A percentile compares a stretch with the other conserved stretches of the same genome.
These are phyloP conservation scores for Tinamus guttatus DNA, from an alignment of 2,113 vertebrate genomes.

Conservation along the genomic window DNA sequence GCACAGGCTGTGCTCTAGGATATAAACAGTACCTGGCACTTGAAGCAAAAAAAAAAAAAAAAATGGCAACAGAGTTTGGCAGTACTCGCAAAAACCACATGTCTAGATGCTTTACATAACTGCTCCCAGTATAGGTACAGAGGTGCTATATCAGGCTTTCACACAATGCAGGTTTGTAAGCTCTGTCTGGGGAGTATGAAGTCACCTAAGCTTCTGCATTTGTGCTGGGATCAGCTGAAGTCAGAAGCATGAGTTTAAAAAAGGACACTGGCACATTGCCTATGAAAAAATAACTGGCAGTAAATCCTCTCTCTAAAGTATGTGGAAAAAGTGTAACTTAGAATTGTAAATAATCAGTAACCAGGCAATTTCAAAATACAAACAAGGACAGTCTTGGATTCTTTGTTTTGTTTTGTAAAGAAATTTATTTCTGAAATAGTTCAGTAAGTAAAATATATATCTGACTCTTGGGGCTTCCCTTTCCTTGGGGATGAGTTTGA, in stretches of 20 bases:
- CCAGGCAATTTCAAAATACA: constrained; percentile 40
- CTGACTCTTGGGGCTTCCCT: background rate
- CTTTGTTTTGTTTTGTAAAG: background rate
- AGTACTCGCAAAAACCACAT: background rate
- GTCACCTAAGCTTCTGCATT: constrained; percentile 24
- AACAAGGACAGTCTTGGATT: background rate
- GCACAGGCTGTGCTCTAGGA: background rate
- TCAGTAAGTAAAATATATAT: constrained; percentile 1
- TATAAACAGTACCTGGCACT: constrained; percentile 1
- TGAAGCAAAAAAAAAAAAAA: background rate
- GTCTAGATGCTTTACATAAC: background rate
- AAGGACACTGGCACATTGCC: constrained; percentile 32
- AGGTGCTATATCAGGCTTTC: constrained; percentile 12
- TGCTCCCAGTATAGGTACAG: constrained; percentile 17
- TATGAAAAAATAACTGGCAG: background rate
- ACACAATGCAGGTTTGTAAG: constrained; percentile 15
- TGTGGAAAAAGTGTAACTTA: background rate
- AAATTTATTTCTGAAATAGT: background rate
- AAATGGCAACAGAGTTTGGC: constrained; percentile 10
- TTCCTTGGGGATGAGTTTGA: background rate
- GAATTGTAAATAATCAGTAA: constrained; percentile 28
- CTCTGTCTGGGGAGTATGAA: background rate
- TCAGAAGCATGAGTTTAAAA: constrained; percentile 25
- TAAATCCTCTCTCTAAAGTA: constrained; percentile 34
- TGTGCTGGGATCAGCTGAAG: constrained; percentile 17